These are phyloP conservation scores for Cyclargus thomasi DNA, from an alignment of 1,140 invertebrate species.

Conservation along the genomic window DNA sequence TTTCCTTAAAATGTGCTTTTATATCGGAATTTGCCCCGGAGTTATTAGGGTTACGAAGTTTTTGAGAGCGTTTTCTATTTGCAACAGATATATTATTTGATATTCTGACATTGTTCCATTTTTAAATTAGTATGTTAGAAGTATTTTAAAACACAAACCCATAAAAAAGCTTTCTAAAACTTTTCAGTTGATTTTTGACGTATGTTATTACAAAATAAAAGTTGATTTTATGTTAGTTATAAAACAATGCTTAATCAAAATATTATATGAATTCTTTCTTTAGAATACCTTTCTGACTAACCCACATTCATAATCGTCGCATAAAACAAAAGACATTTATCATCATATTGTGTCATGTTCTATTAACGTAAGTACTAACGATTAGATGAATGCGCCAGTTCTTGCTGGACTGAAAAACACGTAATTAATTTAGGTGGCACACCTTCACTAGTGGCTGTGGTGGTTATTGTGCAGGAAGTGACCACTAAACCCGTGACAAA, in stretches of 20 bases:
- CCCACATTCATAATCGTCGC: not conserved
- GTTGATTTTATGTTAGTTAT: too few species aligned
- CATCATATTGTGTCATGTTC: constrained; percentile 17
- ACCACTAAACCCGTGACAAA: constrained; percentile 29
- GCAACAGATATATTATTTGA: not conserved
- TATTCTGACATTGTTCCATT: not conserved
- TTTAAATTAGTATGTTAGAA: too few species aligned
- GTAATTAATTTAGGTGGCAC: constrained; percentile 43
- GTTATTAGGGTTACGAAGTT: not conserved
- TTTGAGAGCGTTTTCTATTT: not conserved
- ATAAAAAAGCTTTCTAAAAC: too few species aligned
- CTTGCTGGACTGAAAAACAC: constrained; percentile 44
- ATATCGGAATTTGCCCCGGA: constrained; percentile 2
- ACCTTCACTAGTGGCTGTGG: constrained; percentile 22
- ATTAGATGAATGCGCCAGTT: constrained; percentile 41
- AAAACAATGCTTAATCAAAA: too few species aligned
- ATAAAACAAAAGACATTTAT: constrained; percentile 20
- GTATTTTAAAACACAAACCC: too few species aligned
- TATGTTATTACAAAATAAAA: too few species aligned
- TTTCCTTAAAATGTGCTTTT: not conserved
- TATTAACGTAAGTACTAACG: constrained; percentile 34
- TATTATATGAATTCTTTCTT: not conserved
- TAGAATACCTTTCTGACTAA: not conserved
- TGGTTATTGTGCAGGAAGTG: constrained; percentile 41
- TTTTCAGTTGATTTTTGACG: too few species aligned